These are phyloP conservation scores for Drymodes brunneopygia DNA, from an alignment of 2,113 vertebrate genomes.

Conservation along the genomic window DNA sequence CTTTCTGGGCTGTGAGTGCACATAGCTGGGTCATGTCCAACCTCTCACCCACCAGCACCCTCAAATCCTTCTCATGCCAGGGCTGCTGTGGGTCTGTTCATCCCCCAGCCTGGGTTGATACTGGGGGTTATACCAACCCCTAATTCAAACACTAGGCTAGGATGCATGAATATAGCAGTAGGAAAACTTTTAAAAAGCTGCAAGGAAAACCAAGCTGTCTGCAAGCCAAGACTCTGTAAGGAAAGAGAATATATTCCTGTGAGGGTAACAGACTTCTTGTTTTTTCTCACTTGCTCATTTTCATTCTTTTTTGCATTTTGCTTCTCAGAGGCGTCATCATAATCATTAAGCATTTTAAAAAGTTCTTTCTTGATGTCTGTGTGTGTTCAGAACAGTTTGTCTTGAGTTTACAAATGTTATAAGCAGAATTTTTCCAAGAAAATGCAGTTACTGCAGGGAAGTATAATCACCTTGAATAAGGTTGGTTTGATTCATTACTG, in stretches of 20 bases:
- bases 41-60: accelerated
- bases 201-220: background rate
- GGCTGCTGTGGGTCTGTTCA: background rate
- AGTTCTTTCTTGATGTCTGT: background rate
- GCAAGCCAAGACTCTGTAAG: background rate
- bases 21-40: background rate
- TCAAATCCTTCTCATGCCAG: accelerated
- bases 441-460: background rate
- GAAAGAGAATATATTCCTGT: background rate
- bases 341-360: background rate
- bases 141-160: background rate
- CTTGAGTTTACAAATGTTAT: background rate
- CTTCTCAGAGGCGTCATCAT: background rate
- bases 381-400: background rate
- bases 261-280: background rate
- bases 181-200: background rate
- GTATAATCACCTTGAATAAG: background rate
- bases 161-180: background rate
- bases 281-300: background rate
- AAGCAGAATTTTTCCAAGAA: background rate
- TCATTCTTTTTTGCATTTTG: background rate
- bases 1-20: background rate
- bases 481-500: background rate
- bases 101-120: background rate
- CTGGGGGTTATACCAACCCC: background rate